These are phyloP conservation scores for Chloebia gouldiae DNA, from an alignment of 2,113 vertebrate species.

Conservation along the genomic window DNA sequence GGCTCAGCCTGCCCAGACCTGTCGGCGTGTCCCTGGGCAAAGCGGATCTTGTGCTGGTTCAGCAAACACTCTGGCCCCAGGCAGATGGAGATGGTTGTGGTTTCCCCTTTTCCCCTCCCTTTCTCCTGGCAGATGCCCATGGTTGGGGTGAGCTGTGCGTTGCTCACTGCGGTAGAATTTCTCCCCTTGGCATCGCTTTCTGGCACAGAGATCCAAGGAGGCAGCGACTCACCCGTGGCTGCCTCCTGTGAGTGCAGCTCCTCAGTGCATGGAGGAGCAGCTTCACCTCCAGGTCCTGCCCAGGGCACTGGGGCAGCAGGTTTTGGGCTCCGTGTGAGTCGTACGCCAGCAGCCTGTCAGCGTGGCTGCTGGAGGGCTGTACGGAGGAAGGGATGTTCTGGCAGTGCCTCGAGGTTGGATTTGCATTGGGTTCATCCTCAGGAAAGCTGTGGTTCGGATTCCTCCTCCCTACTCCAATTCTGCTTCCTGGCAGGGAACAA, in stretches of 20 bases:
- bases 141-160: constrained; percentile 48
- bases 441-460: background rate
- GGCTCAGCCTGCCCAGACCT: constrained; percentile 27
- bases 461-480: background rate
- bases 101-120: constrained; percentile 58
- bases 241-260: background rate
- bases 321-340: background rate
- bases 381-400: background rate
- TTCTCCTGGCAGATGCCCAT: constrained; percentile 43
- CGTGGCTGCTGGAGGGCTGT: background rate
- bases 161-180: constrained; percentile 54
- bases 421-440: background rate
- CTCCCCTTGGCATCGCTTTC: constrained; percentile 44
- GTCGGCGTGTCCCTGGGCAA: background rate
- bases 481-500: background rate
- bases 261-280: background rate
- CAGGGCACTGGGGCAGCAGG: background rate
- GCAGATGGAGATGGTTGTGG: constrained; percentile 48
- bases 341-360: rapidly evolving
- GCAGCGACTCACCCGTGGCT: background rate
- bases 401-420: background rate
- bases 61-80: constrained; percentile 14
- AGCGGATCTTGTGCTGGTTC: constrained; percentile 8
- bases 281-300: background rate
- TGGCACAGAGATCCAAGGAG: constrained; percentile 25